phyloP scores from a whole-genome alignment of 1,140 invertebrate species.

The Camponotus vicinus region DNA sequence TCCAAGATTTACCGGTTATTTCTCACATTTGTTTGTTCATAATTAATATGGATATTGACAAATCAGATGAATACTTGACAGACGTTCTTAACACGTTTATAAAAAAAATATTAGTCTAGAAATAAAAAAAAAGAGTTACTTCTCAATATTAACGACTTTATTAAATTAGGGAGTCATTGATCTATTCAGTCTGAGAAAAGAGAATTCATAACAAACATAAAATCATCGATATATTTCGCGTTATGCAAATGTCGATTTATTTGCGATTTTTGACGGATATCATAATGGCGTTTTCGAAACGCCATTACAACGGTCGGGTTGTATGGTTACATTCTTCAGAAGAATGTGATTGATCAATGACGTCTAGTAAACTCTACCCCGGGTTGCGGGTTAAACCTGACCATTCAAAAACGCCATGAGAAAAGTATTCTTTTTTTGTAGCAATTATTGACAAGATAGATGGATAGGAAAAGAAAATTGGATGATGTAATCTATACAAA shows the following conservation, averaged over 20 bases:
- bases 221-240: not conserved
- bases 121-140: not conserved
- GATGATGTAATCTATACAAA: constrained; percentile 35
- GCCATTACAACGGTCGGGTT: too few relatives aligned
- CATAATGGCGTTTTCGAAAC: too few relatives aligned
- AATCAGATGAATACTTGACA: not conserved
- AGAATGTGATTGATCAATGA: too few relatives aligned
- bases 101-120: not conserved
- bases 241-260: not conserved
- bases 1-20: constrained; percentile 2
- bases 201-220: not conserved
- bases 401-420: not conserved
- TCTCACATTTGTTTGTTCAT: constrained; percentile 2
- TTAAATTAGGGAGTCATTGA: constrained; percentile 3
- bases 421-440: not conserved
- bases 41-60: constrained; percentile 18
- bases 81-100: not conserved
- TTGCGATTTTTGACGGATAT: not conserved
- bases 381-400: too few relatives aligned
- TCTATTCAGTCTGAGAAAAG: not conserved
- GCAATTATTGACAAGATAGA: constrained; percentile 1
- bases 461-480: not conserved
- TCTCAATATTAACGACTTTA: constrained; percentile 26
- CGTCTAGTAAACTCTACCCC: too few relatives aligned
- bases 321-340: too few relatives aligned